Conservation (phyloP, 2,113 vertebrate genomes). For the Donacobius atricapilla region DNA sequence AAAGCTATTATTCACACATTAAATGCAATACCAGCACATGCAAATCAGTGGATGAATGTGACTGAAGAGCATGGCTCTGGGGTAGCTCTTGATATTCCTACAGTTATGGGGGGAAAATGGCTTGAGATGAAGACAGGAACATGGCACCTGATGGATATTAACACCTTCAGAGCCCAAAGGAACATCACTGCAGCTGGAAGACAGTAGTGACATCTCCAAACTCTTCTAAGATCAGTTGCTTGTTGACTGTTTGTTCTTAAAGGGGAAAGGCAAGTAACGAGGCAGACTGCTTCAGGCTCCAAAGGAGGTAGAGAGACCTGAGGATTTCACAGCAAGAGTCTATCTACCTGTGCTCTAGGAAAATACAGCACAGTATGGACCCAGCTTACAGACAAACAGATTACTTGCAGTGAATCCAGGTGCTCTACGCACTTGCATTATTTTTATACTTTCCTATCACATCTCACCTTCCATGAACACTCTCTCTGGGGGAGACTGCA, state of each 20-base stretch:
- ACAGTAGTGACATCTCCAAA: background rate
- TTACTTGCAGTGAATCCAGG: background rate
- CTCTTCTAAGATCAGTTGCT: background rate
- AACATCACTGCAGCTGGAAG: background rate
- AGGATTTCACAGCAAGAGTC: background rate
- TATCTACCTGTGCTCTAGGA: background rate
- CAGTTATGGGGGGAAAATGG: background rate
- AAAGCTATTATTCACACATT: background rate
- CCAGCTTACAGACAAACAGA: background rate
- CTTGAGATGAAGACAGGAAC: background rate
- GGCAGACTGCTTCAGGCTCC: background rate
- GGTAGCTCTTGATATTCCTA: background rate
- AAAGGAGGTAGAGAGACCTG: background rate
- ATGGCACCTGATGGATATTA: background rate
- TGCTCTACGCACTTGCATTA: background rate
- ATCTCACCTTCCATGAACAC: background rate
- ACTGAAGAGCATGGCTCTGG: background rate
- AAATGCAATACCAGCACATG: background rate
- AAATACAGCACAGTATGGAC: background rate
- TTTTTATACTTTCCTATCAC: background rate
- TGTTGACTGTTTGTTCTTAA: background rate
- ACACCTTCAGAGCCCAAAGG: background rate
- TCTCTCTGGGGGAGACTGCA: background rate
- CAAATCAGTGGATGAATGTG: background rate
- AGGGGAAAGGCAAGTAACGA: background rate